Percentiles rank a stretch among this genome's conserved stretches.
Evolutionary conservation across 2,888 invertebrate species (phyloP).

Genomic region (Mythimna loreyi): DNA sequence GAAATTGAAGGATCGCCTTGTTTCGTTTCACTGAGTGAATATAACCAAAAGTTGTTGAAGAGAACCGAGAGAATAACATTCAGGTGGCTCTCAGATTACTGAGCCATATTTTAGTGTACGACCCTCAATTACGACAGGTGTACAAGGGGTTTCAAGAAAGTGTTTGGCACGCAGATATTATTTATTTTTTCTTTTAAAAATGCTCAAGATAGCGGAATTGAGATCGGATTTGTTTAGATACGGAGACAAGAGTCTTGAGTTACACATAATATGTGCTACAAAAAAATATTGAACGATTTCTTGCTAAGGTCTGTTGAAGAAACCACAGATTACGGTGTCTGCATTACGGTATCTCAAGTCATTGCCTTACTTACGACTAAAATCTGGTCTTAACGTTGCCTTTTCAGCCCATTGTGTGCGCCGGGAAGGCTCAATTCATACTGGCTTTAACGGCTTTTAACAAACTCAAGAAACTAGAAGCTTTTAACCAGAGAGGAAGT

Average conservation of each 20-base stretch:
- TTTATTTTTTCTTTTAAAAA: slow-evolving; percentile 53
- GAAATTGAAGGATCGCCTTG: slow-evolving; percentile 26
- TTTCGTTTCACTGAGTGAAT: slow-evolving; percentile 59
- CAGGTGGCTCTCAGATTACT: slow-evolving; percentile 60
- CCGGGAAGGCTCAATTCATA: slow-evolving; percentile 79
- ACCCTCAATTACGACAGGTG: slow-evolving; percentile 68
- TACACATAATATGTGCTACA: slow-evolving; percentile 28
- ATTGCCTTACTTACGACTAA: slow-evolving; percentile 83
- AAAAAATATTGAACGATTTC: slow-evolving; percentile 37
- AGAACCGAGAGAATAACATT: slow-evolving; percentile 47
- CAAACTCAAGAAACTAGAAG: slow-evolving; percentile 83
- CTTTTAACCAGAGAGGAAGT: slow-evolving; percentile 81
- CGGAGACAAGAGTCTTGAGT: slow-evolving; percentile 37
- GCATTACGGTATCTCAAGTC: slow-evolving; percentile 76
- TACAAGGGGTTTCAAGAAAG: slow-evolving; percentile 54
- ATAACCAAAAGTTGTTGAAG: slow-evolving; percentile 61
- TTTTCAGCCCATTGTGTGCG: slow-evolving; percentile 82
- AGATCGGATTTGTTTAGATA: slow-evolving; percentile 56
- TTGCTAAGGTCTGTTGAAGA: slow-evolving; percentile 37
- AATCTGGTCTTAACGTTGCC: slow-evolving; percentile 84
- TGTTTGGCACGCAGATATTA: slow-evolving; percentile 49
- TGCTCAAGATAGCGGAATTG: slow-evolving; percentile 59
- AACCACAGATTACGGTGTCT: slow-evolving; percentile 54
- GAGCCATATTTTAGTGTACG: slow-evolving; percentile 64
- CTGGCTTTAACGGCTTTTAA: slow-evolving; percentile 82